A percentile compares a stretch with the other conserved stretches of the same genome.
Conservation (phyloP, 2,113 vertebrate genomes). For the Craseonycteris thonglongyai region DNA sequence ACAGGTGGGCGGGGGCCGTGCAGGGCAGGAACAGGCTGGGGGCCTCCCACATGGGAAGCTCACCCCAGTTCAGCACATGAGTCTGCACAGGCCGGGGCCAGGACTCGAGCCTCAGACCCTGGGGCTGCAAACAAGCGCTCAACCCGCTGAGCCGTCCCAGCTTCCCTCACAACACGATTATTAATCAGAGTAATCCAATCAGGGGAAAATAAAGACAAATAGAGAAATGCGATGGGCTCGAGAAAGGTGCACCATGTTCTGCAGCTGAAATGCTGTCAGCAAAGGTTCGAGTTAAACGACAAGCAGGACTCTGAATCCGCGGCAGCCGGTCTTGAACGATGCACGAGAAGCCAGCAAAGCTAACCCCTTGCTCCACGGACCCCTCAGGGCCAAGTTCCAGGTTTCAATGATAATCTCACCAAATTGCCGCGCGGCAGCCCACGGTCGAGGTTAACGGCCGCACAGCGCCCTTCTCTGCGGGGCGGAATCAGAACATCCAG, state of each 20-base stretch:
- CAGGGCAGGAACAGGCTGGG: too few species aligned
- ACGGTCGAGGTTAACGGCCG: neutral
- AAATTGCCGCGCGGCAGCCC: accelerated
- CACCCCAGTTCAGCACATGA: too few species aligned
- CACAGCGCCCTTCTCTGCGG: neutral
- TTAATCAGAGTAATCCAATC: constrained; percentile 38
- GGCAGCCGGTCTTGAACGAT: neutral
- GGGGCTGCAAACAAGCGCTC: too few species aligned
- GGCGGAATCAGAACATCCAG: neutral
- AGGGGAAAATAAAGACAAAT: neutral
- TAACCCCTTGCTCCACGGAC: constrained; percentile 7
- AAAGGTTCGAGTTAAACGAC: neutral
- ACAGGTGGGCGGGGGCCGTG: too few species aligned
- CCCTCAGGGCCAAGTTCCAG: constrained; percentile 9
- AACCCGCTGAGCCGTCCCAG: too few species aligned
- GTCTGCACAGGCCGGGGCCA: too few species aligned
- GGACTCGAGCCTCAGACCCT: too few species aligned
- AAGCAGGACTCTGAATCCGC: neutral
- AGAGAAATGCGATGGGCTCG: neutral
- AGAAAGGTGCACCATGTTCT: too few species aligned
- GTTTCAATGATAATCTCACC: constrained; percentile 37
- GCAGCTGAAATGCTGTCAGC: neutral
- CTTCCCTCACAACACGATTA: constrained; percentile 9
- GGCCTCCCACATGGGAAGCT: too few species aligned
- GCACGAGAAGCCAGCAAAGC: neutral